phyloP scores from a whole-genome alignment of 2,113 vertebrate genomes.

The Lophura nycthemera region DNA sequence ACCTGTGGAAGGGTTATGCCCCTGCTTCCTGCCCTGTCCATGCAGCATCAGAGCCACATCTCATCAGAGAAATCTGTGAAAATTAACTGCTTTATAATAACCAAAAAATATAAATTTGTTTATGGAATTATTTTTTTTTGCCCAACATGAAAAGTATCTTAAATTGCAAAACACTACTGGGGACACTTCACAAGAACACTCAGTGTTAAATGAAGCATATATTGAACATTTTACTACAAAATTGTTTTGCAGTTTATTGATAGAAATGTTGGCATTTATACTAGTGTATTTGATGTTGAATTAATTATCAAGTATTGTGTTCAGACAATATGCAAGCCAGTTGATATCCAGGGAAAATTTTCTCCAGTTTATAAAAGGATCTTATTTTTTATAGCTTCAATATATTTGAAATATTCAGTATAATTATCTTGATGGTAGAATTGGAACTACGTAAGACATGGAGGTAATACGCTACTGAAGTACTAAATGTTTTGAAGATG shows the following conservation, averaged over 20 bases:
- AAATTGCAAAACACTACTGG: neutral
- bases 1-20: too few relatives aligned
- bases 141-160: neutral
- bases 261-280: neutral
- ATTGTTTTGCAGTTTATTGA: neutral
- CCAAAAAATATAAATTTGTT: neutral
- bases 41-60: too few relatives aligned
- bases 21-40: too few relatives aligned
- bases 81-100: neutral
- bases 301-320: neutral
- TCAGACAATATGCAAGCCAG: neutral
- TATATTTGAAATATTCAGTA: neutral
- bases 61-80: neutral
- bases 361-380: neutral
- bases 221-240: neutral
- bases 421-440: neutral
- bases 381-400: neutral
- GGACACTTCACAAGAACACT: neutral
- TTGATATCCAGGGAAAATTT: neutral
- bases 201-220: neutral
- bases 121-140: neutral
- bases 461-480: neutral
- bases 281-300: neutral
- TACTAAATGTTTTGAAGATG: neutral
- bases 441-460: neutral